phyloP scores from a whole-genome alignment of 2,113 vertebrate genomes.

The Chinchilla lanigera region DNA sequence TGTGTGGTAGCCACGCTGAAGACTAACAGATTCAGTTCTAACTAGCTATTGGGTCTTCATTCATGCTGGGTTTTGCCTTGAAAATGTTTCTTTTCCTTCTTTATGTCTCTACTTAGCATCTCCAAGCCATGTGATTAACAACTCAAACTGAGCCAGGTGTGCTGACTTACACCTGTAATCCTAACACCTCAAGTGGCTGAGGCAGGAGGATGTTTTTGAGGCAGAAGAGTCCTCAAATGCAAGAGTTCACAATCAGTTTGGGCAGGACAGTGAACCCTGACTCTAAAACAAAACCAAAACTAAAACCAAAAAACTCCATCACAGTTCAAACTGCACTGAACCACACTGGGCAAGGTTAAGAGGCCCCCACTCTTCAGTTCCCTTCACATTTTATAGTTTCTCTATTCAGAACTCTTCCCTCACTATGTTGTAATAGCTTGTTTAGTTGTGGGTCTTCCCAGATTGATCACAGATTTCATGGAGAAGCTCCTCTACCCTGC shows the following conservation, averaged over 20 bases:
- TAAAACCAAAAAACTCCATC: neutral
- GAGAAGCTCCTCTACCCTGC: neutral
- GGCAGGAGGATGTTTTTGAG: neutral
- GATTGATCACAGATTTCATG: neutral
- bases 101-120: neutral
- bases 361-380: neutral
- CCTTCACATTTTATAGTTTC: neutral
- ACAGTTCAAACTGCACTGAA: neutral
- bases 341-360: neutral
- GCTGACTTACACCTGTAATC: neutral
- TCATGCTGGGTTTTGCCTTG: neutral
- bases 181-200: neutral
- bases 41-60: neutral
- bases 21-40: neutral
- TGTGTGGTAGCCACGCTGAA: accelerated
- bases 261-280: neutral
- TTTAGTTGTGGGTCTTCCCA: neutral
- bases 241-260: neutral
- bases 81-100: neutral
- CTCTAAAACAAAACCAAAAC: neutral
- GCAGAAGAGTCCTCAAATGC: neutral
- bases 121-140: neutral
- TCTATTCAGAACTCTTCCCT: neutral
- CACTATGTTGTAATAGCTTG: neutral
- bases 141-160: neutral